These are phyloP conservation scores for Gallinago stenura DNA, from an alignment of 2,797 vertebrate species.

Conservation along the genomic window DNA sequence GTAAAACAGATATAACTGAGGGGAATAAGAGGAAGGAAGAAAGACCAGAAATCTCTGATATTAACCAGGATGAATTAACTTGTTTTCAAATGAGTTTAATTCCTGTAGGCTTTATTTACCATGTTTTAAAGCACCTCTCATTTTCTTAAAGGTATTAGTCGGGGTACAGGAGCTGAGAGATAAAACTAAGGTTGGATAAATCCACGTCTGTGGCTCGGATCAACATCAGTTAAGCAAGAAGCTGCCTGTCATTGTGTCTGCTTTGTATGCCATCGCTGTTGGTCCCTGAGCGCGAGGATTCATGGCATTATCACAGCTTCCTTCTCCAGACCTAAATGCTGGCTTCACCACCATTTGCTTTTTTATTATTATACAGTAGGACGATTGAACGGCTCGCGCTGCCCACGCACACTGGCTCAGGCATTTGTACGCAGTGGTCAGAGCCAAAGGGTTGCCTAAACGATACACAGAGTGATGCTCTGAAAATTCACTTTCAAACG, in stretches of 20 bases:
- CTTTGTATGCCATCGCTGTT: slow-evolving; percentile 53
- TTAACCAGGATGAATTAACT: slow-evolving; percentile 23
- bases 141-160: slow-evolving; percentile 22
- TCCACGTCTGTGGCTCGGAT: background rate
- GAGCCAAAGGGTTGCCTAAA: slow-evolving; percentile 60
- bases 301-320: slow-evolving; percentile 70
- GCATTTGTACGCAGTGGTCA: slow-evolving; percentile 44
- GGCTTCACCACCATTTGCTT: slow-evolving; percentile 22
- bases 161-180: background rate
- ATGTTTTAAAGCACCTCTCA: background rate
- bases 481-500: background rate
- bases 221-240: slow-evolving; percentile 13
- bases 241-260: slow-evolving; percentile 55
- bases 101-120: background rate
- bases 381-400: slow-evolving; percentile 44
- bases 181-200: slow-evolving; percentile 37
- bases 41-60: slow-evolving; percentile 15
- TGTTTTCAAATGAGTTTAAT: slow-evolving; percentile 14
- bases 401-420: slow-evolving; percentile 30
- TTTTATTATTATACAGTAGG: slow-evolving; percentile 57
- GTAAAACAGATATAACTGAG: slow-evolving; percentile 21
- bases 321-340: slow-evolving; percentile 48
- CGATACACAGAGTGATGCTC: background rate
- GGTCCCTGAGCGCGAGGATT: slow-evolving; percentile 48
- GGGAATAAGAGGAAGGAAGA: slow-evolving; percentile 21